These are phyloP conservation scores for Hylaeus volcanicus DNA, from an alignment of 1,140 invertebrate genomes.

Conservation along the genomic window DNA sequence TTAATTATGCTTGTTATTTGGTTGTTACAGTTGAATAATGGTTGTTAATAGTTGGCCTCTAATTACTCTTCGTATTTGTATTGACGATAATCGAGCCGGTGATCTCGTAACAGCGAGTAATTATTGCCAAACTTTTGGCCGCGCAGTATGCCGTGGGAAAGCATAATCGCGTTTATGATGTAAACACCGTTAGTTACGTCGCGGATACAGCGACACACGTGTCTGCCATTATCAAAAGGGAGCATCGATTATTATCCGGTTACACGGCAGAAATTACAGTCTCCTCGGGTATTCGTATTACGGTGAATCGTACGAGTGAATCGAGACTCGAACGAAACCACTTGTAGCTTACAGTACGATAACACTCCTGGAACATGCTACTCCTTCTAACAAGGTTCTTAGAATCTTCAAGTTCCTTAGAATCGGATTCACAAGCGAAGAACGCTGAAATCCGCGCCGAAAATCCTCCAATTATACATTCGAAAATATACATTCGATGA, in stretches of 20 bases:
- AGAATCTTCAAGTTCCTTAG: too few relatives aligned
- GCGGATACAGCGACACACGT: background rate
- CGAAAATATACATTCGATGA: too few relatives aligned
- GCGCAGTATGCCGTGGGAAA: background rate
- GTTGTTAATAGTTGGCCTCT: background rate
- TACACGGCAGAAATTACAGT: slow-evolving; percentile 14
- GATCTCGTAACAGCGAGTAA: slow-evolving; percentile 1
- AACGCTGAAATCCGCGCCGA: too few relatives aligned
- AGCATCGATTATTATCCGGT: slow-evolving; percentile 24
- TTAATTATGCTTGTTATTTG: too few relatives aligned
- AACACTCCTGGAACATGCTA: background rate
- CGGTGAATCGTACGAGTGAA: slow-evolving; percentile 11
- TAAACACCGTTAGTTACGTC: slow-evolving; percentile 1
- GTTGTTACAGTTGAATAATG: too few relatives aligned
- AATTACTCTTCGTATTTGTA: background rate
- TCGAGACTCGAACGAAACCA: slow-evolving; percentile 16
- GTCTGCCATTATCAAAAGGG: slow-evolving; percentile 13
- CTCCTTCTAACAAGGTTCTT: background rate
- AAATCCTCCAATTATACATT: too few relatives aligned
- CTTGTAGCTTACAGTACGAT: slow-evolving; percentile 13
- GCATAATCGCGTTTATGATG: slow-evolving; percentile 17
- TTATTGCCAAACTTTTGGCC: slow-evolving; percentile 8
- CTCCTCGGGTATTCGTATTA: slow-evolving; percentile 18
- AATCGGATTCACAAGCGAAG: too few relatives aligned
- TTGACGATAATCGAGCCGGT: background rate